phyloP scores from a whole-genome alignment of 2,888 invertebrate genomes.

The Macaria liturata region DNA sequence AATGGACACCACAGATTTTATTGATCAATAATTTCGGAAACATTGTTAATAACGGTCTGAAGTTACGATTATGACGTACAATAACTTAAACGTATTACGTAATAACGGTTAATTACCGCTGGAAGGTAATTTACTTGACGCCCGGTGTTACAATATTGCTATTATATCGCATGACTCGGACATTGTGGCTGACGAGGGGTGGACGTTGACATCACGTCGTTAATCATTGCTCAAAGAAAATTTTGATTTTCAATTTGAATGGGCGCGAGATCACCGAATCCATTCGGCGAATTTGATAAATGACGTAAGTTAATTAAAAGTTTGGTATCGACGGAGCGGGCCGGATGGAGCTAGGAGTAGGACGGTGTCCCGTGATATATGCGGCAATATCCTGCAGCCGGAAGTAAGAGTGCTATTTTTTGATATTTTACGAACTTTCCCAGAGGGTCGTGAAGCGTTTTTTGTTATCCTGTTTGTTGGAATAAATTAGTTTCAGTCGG shows the following conservation, averaged over 20 bases:
- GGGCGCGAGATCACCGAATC: conserved; percentile 62
- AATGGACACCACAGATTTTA: conserved; percentile 28
- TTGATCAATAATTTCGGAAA: conserved; percentile 34
- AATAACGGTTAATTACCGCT: conserved; percentile 66
- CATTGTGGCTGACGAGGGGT: conserved; percentile 68
- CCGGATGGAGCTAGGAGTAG: conserved; percentile 41
- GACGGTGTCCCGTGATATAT: conserved; percentile 56
- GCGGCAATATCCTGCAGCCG: conserved; percentile 50
- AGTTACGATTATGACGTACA: conserved; percentile 36
- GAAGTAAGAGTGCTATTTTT: conserved; percentile 53
- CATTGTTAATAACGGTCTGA: conserved; percentile 31
- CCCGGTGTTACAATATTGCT: conserved; percentile 71
- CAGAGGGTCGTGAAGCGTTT: conserved; percentile 48
- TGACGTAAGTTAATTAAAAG: conserved; percentile 65
- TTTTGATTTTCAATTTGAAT: conserved; percentile 78
- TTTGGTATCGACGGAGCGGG: conserved; percentile 42
- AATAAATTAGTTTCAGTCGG: conserved; percentile 51
- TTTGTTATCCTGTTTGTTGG: conserved; percentile 66
- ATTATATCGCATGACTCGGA: conserved; percentile 77
- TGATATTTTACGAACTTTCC: conserved; percentile 55
- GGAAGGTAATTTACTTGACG: conserved; percentile 72
- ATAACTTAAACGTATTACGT: conserved; percentile 46
- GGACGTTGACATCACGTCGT: conserved; percentile 71
- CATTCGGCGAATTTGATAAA: conserved; percentile 65
- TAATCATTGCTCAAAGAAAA: conserved; percentile 74